Percentiles rank a stretch among this genome's conserved stretches.
phyloP scores from a whole-genome alignment of 2,113 vertebrate species.

The Dipodomys ordii region DNA sequence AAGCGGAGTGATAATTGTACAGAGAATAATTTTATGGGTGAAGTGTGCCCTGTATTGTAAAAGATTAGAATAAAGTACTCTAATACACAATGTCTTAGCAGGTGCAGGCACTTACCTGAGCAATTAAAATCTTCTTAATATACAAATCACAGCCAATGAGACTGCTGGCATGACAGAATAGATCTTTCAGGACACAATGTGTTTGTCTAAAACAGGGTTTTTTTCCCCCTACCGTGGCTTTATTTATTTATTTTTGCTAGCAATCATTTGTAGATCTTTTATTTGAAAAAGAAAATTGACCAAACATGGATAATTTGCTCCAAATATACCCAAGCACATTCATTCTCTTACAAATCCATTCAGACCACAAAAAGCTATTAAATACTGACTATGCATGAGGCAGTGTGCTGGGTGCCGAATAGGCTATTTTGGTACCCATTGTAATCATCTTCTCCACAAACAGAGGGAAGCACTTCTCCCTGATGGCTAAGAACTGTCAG shows the following conservation, averaged over 20 bases:
- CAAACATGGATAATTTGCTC: conserved; percentile 78
- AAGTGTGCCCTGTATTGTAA: conserved; percentile 90
- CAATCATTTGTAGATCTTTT: conserved; percentile 84
- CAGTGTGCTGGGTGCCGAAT: conserved; percentile 41
- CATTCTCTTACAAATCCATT: conserved; percentile 78
- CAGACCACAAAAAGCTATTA: conserved; percentile 75
- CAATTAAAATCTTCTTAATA: conserved; percentile 92
- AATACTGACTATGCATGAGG: conserved; percentile 75
- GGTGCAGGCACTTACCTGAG: conserved; percentile 91
- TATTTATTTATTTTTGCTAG: conserved; percentile 84
- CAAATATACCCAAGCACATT: conserved; percentile 81
- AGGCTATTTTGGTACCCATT: conserved; percentile 66
- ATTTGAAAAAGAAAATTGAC: conserved; percentile 83
- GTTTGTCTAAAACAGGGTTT: conserved; percentile 83
- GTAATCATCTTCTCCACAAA: conserved; percentile 66
- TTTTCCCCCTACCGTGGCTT: conserved; percentile 49
- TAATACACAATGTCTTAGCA: conserved; percentile 90
- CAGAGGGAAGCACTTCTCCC: conserved; percentile 56
- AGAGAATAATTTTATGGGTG: conserved; percentile 90
- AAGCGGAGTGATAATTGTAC: conserved; percentile 88
- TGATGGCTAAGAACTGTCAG: conserved; percentile 18
- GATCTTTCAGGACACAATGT: conserved; percentile 87
- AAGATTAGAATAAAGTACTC: conserved; percentile 90
- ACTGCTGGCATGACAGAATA: conserved; percentile 85
- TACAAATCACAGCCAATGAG: conserved; percentile 89